These are phyloP conservation scores for Genyomyrus donnyi DNA, from an alignment of 2,113 vertebrate species.

Conservation along the genomic window DNA sequence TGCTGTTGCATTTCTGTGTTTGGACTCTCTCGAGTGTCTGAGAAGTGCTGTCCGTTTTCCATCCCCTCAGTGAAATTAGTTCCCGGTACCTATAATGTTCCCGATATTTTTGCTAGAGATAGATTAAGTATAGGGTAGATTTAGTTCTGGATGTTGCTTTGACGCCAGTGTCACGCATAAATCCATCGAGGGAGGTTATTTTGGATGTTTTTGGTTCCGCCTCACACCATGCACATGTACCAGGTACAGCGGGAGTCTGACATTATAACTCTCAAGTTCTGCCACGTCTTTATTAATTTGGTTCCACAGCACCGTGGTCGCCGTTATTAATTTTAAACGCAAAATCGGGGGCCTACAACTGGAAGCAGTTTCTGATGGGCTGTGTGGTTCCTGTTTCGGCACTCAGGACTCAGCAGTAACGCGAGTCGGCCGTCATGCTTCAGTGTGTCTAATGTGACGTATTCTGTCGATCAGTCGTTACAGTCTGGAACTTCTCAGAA, in stretches of 20 bases:
- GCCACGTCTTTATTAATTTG: slow-evolving; percentile 4
- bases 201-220: slow-evolving; percentile 13
- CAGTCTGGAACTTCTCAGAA: slow-evolving; percentile 41
- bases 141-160: slow-evolving; percentile 16
- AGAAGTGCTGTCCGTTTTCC: not conserved
- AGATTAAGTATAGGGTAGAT: slow-evolving; percentile 15
- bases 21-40: not conserved
- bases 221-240: slow-evolving; percentile 36
- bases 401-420: not conserved
- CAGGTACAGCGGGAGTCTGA: slow-evolving; percentile 29
- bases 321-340: slow-evolving; percentile 27
- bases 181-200: slow-evolving; percentile 8
- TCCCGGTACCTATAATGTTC: not conserved
- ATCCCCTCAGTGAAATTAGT: not conserved
- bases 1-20: not conserved
- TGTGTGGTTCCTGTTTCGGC: not conserved
- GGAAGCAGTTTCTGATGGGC: slow-evolving; percentile 29
- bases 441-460: slow-evolving; percentile 47
- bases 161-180: slow-evolving; percentile 3
- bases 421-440: slow-evolving; percentile 23
- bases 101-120: slow-evolving; percentile 15
- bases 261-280: not conserved
- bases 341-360: slow-evolving; percentile 25
- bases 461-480: slow-evolving; percentile 37
- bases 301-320: slow-evolving; percentile 25